These are phyloP conservation scores for Rhinichthys osculus DNA, from an alignment of 2,797 vertebrate species.

Conservation along the genomic window DNA sequence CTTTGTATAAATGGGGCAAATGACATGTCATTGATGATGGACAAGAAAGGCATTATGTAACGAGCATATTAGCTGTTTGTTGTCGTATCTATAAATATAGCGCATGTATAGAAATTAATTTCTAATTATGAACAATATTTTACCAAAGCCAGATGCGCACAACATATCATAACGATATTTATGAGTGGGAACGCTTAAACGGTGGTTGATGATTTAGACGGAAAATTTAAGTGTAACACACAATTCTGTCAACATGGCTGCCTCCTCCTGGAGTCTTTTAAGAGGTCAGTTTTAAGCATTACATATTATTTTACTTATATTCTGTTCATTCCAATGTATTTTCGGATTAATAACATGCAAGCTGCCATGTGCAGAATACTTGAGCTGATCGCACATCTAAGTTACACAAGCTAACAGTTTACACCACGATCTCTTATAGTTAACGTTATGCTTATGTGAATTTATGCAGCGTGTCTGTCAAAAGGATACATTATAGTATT, in stretches of 20 bases:
- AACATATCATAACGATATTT: background rate
- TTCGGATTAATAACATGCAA: background rate
- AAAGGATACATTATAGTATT: background rate
- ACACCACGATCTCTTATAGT: background rate
- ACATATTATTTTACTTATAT: background rate
- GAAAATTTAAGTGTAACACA: slow-evolving; percentile 19
- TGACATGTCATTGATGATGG: background rate
- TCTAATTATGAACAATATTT: background rate
- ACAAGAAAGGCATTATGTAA: background rate
- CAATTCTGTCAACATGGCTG: slow-evolving; percentile 71
- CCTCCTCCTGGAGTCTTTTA: slow-evolving; percentile 63
- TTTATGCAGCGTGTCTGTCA: background rate
- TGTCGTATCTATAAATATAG: background rate
- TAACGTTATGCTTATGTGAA: background rate
- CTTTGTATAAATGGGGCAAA: background rate
- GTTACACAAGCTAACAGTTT: background rate
- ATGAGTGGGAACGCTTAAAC: slow-evolving; percentile 39
- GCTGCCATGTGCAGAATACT: background rate
- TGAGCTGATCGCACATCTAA: background rate
- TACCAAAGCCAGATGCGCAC: background rate
- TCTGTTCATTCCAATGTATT: background rate
- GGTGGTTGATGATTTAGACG: slow-evolving; percentile 63
- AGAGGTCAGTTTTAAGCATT: slow-evolving; percentile 75
- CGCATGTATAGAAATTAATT: background rate
- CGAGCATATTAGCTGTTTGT: background rate